These are phyloP conservation scores for Reticulitermes speratus DNA, from an alignment of 1,140 invertebrate genomes.

Conservation along the genomic window DNA sequence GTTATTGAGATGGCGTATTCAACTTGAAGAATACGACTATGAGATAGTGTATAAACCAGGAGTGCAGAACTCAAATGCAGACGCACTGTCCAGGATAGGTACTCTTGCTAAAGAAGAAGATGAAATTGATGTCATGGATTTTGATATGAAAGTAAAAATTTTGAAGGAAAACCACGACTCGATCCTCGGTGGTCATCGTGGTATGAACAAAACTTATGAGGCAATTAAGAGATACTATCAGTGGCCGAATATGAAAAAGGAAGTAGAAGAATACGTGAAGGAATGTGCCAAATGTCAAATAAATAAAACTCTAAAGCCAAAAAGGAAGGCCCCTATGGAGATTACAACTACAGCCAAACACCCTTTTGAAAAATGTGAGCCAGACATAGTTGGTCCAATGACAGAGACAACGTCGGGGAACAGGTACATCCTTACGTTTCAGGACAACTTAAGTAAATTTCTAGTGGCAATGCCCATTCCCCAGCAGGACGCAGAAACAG, in stretches of 20 bases:
- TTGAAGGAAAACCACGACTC: background rate
- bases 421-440: too few relatives aligned
- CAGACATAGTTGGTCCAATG: constrained; percentile 35
- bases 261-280: background rate
- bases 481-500: constrained; percentile 25
- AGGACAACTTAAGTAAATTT: constrained; percentile 36
- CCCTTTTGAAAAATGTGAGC: background rate
- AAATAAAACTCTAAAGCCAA: background rate
- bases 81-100: too few relatives aligned
- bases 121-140: too few relatives aligned
- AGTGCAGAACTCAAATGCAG: too few relatives aligned
- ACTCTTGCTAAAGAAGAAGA: background rate
- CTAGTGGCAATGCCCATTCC: constrained; percentile 22
- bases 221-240: background rate
- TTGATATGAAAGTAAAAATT: background rate
- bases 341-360: background rate
- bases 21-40: constrained; percentile 42
- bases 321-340: background rate
- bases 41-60: constrained; percentile 39
- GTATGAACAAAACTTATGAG: too few relatives aligned
- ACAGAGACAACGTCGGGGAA: constrained; percentile 30
- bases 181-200: background rate
- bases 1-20: constrained; percentile 43
- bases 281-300: background rate
- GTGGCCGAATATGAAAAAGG: constrained; percentile 23